These are phyloP conservation scores for Yoshiicerus persimilis DNA, from an alignment of 1,140 invertebrate species.

Conservation along the genomic window DNA sequence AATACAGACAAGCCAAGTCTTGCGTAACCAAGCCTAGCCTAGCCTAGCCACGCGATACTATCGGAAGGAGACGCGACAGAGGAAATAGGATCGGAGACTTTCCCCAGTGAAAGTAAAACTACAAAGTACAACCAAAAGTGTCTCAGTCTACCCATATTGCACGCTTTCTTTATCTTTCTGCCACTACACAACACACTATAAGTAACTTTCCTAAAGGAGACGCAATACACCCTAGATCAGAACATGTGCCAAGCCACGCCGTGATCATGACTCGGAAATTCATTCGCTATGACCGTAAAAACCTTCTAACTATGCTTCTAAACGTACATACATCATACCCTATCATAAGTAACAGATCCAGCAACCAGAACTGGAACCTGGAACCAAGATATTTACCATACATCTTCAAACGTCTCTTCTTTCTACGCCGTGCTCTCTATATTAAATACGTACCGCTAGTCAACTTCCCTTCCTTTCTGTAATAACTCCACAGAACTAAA, in stretches of 20 bases:
- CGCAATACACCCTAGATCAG: not conserved
- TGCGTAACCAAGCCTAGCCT: not conserved
- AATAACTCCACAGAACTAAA: conserved; percentile 17
- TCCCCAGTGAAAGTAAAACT: not conserved
- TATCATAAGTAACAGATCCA: not conserved
- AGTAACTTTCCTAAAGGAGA: not conserved
- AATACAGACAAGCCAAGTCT: not conserved
- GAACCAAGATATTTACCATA: not conserved
- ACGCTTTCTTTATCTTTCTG: not conserved
- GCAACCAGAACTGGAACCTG: not conserved
- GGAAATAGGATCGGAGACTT: not conserved
- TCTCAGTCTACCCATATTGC: not conserved
- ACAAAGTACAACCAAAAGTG: not conserved
- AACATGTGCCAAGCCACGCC: not conserved
- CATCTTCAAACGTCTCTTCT: not conserved
- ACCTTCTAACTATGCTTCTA: not conserved
- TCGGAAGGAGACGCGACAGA: not conserved
- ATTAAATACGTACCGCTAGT: not conserved
- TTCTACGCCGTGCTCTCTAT: not conserved
- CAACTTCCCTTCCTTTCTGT: not conserved
- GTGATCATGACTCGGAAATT: too few relatives aligned
- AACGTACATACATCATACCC: not conserved
- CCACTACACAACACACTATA: not conserved
- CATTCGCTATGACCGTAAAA: not conserved
- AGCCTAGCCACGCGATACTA: not conserved